phyloP scores from a whole-genome alignment of 2,113 vertebrate genomes.

The Peucedramus taeniatus region DNA sequence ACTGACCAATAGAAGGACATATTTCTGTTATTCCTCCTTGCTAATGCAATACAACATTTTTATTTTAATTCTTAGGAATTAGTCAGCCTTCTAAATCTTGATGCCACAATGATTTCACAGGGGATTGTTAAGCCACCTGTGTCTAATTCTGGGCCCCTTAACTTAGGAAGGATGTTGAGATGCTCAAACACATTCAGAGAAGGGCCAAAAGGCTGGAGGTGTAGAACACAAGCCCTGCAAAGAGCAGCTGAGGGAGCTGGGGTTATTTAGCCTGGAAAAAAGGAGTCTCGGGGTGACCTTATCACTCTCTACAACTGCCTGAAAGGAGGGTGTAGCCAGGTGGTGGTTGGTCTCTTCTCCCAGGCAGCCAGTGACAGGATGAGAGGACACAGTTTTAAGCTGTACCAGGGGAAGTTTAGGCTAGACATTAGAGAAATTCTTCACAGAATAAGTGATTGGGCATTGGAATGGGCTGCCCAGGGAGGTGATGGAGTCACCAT shows the following conservation, averaged over 20 bases:
- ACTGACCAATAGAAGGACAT: not conserved
- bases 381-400: not conserved
- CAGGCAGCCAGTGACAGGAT: not conserved
- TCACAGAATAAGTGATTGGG: not conserved
- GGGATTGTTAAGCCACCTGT: not conserved
- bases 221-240: not conserved
- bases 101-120: not conserved
- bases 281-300: not conserved
- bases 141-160: not conserved
- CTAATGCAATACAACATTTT: not conserved
- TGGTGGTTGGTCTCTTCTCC: not conserved
- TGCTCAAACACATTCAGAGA: not conserved
- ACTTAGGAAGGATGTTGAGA: not conserved
- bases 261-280: not conserved
- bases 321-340: not conserved
- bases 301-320: not conserved
- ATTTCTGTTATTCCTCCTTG: not conserved
- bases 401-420: not conserved
- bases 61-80: not conserved
- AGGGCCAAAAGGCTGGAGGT: not conserved
- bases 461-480: not conserved
- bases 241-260: not conserved
- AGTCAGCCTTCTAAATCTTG: not conserved
- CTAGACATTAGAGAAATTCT: not conserved
- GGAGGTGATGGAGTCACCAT: not conserved